Percentiles rank a stretch among this genome's conserved stretches.
phyloP scores from a whole-genome alignment of 1,140 invertebrate genomes.

The Geopemphigus sp. region DNA sequence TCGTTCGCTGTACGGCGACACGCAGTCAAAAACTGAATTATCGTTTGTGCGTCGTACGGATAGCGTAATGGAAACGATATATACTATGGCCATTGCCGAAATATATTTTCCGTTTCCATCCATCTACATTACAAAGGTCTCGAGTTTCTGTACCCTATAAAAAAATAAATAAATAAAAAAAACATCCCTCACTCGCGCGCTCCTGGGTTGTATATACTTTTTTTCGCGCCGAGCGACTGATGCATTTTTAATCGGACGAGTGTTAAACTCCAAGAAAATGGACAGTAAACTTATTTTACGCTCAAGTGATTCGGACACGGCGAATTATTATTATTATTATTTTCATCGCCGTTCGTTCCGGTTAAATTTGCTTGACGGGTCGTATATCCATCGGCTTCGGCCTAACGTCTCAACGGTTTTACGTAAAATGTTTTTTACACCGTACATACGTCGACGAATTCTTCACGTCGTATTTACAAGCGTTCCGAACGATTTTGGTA shows the following conservation, averaged over 20 bases:
- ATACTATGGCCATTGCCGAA: not conserved
- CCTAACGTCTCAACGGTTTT: too few relatives aligned
- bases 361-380: too few relatives aligned
- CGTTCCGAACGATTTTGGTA: too few relatives aligned
- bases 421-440: too few relatives aligned
- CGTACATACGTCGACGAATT: too few relatives aligned
- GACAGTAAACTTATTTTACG: slow-evolving; percentile 21
- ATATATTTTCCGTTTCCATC: slow-evolving; percentile 7
- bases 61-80: slow-evolving; percentile 15
- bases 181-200: not conserved
- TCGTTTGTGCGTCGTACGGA: not conserved
- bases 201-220: slow-evolving; percentile 1
- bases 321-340: not conserved
- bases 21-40: slow-evolving; percentile 12
- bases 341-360: not conserved
- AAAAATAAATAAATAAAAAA: slow-evolving; percentile 1
- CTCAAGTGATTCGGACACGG: not conserved
- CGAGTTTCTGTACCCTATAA: not conserved
- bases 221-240: not conserved
- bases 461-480: too few relatives aligned
- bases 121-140: slow-evolving; percentile 19
- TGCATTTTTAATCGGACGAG: slow-evolving; percentile 20
- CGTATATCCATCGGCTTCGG: too few relatives aligned
- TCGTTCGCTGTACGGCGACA: not conserved
- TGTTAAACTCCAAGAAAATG: not conserved